Percentiles rank a stretch among this genome's conserved stretches.
Conservation (phyloP, 2,888 invertebrate genomes). For the Euzetes globulus region DNA sequence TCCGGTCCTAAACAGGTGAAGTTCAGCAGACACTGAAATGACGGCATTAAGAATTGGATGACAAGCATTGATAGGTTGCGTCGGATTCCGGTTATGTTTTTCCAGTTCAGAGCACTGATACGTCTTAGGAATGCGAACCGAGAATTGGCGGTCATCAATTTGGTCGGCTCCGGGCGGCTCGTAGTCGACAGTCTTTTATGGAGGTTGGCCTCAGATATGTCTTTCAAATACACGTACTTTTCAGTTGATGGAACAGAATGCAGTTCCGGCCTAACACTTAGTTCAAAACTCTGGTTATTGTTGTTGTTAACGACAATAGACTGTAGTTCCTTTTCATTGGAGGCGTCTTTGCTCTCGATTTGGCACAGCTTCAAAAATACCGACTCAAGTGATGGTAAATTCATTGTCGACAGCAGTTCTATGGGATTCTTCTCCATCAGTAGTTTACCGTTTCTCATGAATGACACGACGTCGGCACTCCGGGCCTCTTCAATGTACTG, state of each 20-base stretch:
- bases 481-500: constrained; percentile 90
- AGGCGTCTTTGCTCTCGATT: constrained; percentile 41
- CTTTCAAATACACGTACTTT: background rate
- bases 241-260: background rate
- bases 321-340: background rate
- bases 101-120: constrained; percentile 45
- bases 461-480: constrained; percentile 53
- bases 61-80: constrained; percentile 59
- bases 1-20: constrained; percentile 84
- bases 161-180: background rate
- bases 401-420: constrained; percentile 52
- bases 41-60: constrained; percentile 87
- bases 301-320: constrained; percentile 1
- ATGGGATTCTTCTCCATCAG: constrained; percentile 84
- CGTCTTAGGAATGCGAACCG: constrained; percentile 26
- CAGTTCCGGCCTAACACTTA: background rate
- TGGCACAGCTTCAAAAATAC: constrained; percentile 73
- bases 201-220: background rate
- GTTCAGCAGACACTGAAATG: constrained; percentile 86
- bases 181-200: background rate
- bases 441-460: constrained; percentile 84
- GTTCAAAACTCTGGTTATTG: background rate
- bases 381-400: constrained; percentile 63
- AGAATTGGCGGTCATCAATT: background rate
- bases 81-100: constrained; percentile 45